Evolutionary conservation across 2,888 invertebrate species (phyloP).

Genomic region (Aphidius colemani): DNA sequence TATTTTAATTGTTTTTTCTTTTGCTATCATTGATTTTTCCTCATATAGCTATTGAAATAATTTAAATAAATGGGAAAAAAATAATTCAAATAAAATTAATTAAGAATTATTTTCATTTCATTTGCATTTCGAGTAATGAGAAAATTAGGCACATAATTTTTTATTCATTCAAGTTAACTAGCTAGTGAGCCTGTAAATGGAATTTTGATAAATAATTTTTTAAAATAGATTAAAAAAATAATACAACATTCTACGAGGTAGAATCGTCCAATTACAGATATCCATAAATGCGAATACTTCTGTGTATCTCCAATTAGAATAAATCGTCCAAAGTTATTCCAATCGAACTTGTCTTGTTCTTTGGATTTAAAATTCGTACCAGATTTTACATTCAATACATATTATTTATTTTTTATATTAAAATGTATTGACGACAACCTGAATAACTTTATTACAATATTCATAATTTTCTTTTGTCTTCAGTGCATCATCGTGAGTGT

Average conservation of each 20-base stretch:
- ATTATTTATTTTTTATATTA: not conserved
- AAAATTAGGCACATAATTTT: no score
- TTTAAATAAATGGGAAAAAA: no score
- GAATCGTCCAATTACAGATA: constrained; percentile 33
- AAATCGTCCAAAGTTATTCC: constrained; percentile 20
- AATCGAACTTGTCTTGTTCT: not conserved
- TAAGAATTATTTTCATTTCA: no score
- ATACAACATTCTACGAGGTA: constrained; percentile 16
- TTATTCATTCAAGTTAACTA: no score
- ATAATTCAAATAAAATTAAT: no score
- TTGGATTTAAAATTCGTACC: not conserved
- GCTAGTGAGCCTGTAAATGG: constrained; percentile 21
- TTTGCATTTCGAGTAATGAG: no score
- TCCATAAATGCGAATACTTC: constrained; percentile 32
- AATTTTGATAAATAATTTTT: not conserved
- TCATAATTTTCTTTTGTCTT: not conserved
- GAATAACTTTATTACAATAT: no score
- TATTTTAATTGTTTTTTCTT: no score
- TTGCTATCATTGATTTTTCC: no score
- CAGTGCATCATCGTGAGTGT: not conserved
- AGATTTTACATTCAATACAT: not conserved
- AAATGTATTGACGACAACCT: no score
- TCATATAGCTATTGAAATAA: no score
- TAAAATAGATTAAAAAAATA: no score
- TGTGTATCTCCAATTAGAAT: constrained; percentile 27